Evolutionary conservation across 2,113 vertebrate species (phyloP), one percentile per base, ranked within the genome.

Genomic region (Lamprologus callipterus): DNA sequence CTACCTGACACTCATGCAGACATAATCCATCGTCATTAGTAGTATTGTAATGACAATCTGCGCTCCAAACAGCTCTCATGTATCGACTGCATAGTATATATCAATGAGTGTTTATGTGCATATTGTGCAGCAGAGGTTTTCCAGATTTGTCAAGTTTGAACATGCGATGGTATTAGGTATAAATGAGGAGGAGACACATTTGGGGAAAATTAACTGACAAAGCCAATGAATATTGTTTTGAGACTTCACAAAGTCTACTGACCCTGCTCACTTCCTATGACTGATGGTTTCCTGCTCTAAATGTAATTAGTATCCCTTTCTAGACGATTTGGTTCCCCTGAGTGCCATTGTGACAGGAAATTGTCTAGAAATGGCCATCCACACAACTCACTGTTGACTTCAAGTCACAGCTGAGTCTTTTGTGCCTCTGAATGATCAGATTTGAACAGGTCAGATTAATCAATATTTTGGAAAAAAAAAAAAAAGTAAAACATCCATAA

Each of bases 281-380:
- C 87, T 90, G 86, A 90, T 86, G 86, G 45, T 87, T 87, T 93
- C 88, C 93, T 93, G 82, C 87, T 82, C 83, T 88, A 85, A 83
- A 92, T 90, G 80, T 83, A 87, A 92, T 89, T 86, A 87, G 68
- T 40, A 68, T 86, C 68, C 84, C 53, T 87, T 87, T 85, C 57
- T 70, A 89, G 75, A 87, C 42, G 1, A 89, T 91, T 6, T 11
- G 16, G 19, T 31, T 91, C 45, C 89, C 86, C n/a, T 51, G 75
- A 86, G 83, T 79, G 60, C 63, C 70, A 70, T 31, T 78, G 26
- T 28, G 37, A 82, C 42, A 79, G 88, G 87, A 89, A 87, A 87
- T 53, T 13, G 80, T 57, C 84, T 65, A 37, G 65, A 86, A 94
- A 93, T 83, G 85, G 68, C 65, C 21, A 51, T 49, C 3, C 73